phyloP scores from a whole-genome alignment of 1,140 invertebrate genomes.

The Ladona fulva region DNA sequence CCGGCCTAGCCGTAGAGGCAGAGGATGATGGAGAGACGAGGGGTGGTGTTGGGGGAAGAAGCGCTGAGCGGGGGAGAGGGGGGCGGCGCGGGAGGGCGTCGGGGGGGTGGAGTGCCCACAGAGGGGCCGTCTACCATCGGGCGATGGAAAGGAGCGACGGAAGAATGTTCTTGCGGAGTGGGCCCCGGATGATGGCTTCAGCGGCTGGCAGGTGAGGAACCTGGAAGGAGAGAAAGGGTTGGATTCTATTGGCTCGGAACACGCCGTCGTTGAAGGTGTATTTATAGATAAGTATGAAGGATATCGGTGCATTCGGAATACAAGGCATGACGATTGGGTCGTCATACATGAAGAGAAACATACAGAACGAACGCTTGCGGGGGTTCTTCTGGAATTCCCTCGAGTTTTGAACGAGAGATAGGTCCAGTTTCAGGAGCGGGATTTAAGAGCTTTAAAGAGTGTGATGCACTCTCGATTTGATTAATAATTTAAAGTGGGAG shows the following conservation, averaged over 20 bases:
- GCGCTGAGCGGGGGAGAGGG: background rate
- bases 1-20: background rate
- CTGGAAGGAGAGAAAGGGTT: background rate
- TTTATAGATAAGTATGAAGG: no score
- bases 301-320: no score
- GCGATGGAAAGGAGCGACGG: background rate
- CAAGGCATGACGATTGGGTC: no score
- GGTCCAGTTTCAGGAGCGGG: no score
- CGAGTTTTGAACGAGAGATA: no score
- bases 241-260: background rate
- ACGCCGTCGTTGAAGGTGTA: no score
- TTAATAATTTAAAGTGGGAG: no score
- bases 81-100: background rate
- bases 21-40: background rate
- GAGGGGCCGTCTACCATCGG: background rate
- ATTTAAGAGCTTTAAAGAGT: no score
- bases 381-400: no score
- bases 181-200: background rate
- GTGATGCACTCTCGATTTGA: no score
- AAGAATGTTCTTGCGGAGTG: background rate
- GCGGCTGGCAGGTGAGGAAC: background rate
- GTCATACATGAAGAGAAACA: no score
- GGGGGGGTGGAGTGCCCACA: background rate
- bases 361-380: no score
- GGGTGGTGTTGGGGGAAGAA: background rate